These are phyloP conservation scores for Herminia tarsipennalis DNA, from an alignment of 2,888 invertebrate genomes.

Conservation along the genomic window DNA sequence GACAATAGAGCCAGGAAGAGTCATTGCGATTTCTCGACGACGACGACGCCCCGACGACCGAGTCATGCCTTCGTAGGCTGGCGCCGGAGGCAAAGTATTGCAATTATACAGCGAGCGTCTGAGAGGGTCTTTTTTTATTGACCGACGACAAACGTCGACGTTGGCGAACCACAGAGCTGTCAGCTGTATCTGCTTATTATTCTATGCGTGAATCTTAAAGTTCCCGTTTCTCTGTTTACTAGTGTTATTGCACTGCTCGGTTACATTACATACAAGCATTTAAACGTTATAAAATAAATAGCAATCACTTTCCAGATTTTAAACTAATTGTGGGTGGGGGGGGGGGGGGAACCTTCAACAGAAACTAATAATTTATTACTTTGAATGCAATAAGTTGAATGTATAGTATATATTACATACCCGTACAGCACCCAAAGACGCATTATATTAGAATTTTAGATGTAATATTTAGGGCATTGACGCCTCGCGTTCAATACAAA, in stretches of 20 bases:
- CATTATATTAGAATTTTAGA: neutral
- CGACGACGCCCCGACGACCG: conserved; percentile 26
- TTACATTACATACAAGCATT: conserved; percentile 7
- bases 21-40: conserved; percentile 48
- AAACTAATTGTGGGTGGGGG: too few relatives aligned
- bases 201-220: conserved; percentile 33
- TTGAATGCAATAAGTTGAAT: too few relatives aligned
- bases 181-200: conserved; percentile 43
- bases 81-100: conserved; percentile 55
- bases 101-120: conserved; percentile 51
- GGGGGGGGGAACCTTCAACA: too few relatives aligned
- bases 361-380: too few relatives aligned
- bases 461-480: conserved; percentile 39
- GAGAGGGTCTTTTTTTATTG: conserved; percentile 42
- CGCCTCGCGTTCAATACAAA: conserved; percentile 36
- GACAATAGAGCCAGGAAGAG: conserved; percentile 43
- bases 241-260: conserved; percentile 13
- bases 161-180: conserved; percentile 29
- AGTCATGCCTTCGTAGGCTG: conserved; percentile 49
- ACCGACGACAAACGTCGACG: conserved; percentile 26
- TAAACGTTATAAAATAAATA: too few relatives aligned
- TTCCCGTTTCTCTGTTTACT: conserved; percentile 34
- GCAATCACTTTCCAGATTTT: too few relatives aligned
- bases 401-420: too few relatives aligned
- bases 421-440: too few relatives aligned